Percentiles rank a stretch among this genome's conserved stretches.
Evolutionary conservation across 2,113 vertebrate species (phyloP).

Genomic region (Ceyx melanurus): DNA sequence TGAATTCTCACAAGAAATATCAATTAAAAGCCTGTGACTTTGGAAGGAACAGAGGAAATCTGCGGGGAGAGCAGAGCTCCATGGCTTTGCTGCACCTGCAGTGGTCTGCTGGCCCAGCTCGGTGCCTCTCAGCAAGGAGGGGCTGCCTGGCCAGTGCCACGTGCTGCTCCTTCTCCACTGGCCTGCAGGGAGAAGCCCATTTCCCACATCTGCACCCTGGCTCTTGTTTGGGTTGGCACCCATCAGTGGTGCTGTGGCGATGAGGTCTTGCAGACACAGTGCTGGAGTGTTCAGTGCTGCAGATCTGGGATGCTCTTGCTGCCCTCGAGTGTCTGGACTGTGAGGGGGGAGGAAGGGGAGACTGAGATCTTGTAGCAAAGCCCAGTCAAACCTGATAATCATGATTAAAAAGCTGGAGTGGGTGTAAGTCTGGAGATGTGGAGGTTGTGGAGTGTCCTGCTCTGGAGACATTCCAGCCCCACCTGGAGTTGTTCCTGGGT

Average conservation of each 20-base stretch:
- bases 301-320: not conserved
- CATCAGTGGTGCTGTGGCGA: fast-evolving
- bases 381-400: not conserved
- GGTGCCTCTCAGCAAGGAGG: not conserved
- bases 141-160: not conserved
- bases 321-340: not conserved
- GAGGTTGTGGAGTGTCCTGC: no score
- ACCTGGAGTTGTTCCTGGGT: no score
- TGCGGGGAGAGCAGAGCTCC: not conserved
- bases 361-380: not conserved
- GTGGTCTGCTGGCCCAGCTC: not conserved
- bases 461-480: no score
- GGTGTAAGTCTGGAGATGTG: not conserved
- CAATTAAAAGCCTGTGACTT: slow-evolving; percentile 55
- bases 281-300: fast-evolving
- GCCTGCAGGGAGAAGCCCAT: not conserved
- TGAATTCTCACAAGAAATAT: slow-evolving; percentile 64
- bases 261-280: not conserved
- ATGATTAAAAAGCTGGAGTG: not conserved
- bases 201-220: not conserved
- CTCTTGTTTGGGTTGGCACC: slow-evolving; percentile 44
- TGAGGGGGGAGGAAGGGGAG: fast-evolving
- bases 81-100: slow-evolving; percentile 54
- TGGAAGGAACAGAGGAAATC: slow-evolving; percentile 51
- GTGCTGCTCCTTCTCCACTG: not conserved